phyloP scores from a whole-genome alignment of 2,113 vertebrate species.

The Brachyistius frenatus region DNA sequence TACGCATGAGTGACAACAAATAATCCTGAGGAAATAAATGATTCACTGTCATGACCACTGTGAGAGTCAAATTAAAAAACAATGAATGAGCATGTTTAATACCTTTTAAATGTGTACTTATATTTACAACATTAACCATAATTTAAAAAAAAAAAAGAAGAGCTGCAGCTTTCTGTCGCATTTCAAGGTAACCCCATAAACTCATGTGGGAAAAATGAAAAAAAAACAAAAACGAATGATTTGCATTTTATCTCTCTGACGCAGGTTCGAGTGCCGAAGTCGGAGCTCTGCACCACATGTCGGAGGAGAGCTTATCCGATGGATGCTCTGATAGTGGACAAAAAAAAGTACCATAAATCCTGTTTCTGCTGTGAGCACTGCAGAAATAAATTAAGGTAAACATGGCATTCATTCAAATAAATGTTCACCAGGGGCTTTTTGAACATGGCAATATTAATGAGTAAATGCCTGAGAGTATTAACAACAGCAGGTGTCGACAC shows the following conservation, averaged over 20 bases:
- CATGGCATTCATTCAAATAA: conserved; percentile 13
- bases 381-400: conserved; percentile 93
- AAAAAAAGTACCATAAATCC: conserved; percentile 97
- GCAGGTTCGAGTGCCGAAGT: conserved; percentile 90
- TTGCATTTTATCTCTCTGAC: conserved; percentile 69
- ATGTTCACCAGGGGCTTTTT: not conserved
- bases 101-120: not conserved
- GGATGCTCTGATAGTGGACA: conserved; percentile 94
- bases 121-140: conserved; percentile 11
- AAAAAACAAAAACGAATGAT: not conserved
- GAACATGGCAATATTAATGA: conserved; percentile 4
- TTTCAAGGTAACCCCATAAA: conserved; percentile 9
- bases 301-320: conserved; percentile 95
- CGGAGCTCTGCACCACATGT: conserved; percentile 91
- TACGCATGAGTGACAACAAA: too few species aligned
- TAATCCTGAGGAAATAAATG: too few species aligned
- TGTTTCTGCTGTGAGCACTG: conserved; percentile 97
- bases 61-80: too few species aligned
- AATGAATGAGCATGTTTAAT: too few species aligned
- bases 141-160: conserved; percentile 17
- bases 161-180: not conserved
- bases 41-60: too few species aligned
- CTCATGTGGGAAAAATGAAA: not conserved
- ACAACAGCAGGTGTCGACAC: not conserved
- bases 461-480: not conserved